Base-by-base conservation (phyloP, 2,113 vertebrate genomes). In the Leptocoma aspasia region DNA sequence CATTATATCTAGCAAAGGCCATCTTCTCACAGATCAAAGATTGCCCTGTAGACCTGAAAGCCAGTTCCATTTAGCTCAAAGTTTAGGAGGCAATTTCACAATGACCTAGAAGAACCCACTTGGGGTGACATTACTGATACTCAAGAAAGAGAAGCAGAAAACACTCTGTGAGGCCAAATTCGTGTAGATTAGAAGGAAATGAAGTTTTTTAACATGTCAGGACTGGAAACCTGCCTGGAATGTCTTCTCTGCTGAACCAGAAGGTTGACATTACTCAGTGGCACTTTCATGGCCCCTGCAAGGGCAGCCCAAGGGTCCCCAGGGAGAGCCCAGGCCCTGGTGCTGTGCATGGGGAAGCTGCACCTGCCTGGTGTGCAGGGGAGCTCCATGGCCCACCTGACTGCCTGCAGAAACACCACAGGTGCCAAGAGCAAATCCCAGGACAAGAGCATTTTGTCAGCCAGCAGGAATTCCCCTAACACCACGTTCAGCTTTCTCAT, bases 331-430 rank as follows among this genome's bases (percentile, higher is more conserved):
- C 26, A 35, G 2, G 1, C 35, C 15, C 52, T 9, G 2, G 39
- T 41, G 44, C 24, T 57, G 24, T 50, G 27, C 2, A 0, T 49
- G n/a, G 21, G 23, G 49, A 26, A 72, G 26, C 20, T 33, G 44
- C 31, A 5, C 31, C 22, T 7, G 15, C 10, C 37, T 7, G 2
- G 9, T 1, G 19, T 27, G n/a, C 59, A 61, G 28, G n/a, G 26
- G 21, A 68, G 18, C 24, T 35, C 21, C 8, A 8, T 1, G 11
- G n/a, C 18, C 41, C 53, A 23, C 35, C n/a, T 0, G 0, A 7
- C 6, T 27, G 15, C 35, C 50, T 45, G 30, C 50, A 71, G 23
- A 37, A 33, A 16, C 57, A 39, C 3, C 11, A 18, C 33, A 35
- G 57, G 33, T 37, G 20, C 33, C 14, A 24, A 42, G 31, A 35